phyloP scores from a whole-genome alignment of 2,113 vertebrate genomes.

The Nothoprocta pentlandii region DNA sequence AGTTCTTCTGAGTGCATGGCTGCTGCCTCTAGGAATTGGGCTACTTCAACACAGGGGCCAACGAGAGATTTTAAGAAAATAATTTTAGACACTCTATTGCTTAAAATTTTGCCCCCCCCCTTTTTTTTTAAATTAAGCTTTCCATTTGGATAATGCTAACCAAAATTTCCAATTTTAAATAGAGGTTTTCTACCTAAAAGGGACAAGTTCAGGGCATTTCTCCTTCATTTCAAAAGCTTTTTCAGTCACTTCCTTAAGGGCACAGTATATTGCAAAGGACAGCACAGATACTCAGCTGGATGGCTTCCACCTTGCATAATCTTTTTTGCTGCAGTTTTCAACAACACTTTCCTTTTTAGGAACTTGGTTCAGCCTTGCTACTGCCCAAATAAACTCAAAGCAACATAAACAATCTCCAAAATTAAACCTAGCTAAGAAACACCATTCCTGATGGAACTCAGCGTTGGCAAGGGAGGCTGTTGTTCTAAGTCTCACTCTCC shows the following conservation, averaged over 20 bases:
- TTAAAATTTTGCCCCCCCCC: too few species aligned
- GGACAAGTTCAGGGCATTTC: background rate
- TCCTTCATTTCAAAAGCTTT: background rate
- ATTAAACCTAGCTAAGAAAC: constrained; percentile 50
- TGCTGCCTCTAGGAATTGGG: background rate
- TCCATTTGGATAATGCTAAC: background rate
- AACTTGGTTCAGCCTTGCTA: constrained; percentile 19
- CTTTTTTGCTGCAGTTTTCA: constrained; percentile 15
- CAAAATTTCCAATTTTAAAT: background rate
- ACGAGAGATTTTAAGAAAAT: background rate
- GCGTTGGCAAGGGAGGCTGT: background rate
- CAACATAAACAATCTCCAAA: constrained; percentile 44
- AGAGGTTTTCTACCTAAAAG: background rate
- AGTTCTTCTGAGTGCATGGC: background rate
- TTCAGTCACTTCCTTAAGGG: background rate
- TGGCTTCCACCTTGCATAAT: background rate
- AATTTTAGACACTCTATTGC: background rate
- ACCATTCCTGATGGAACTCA: background rate
- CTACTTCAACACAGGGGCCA: background rate
- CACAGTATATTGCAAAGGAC: background rate
- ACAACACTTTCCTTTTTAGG: constrained; percentile 50
- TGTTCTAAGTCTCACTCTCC: background rate
- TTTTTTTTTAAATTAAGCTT: background rate
- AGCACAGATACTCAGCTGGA: constrained; percentile 26
- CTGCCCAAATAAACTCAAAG: constrained; percentile 57